phyloP scores from a whole-genome alignment of 2,888 invertebrate species.

The Gymnoscelis rufifasciata region DNA sequence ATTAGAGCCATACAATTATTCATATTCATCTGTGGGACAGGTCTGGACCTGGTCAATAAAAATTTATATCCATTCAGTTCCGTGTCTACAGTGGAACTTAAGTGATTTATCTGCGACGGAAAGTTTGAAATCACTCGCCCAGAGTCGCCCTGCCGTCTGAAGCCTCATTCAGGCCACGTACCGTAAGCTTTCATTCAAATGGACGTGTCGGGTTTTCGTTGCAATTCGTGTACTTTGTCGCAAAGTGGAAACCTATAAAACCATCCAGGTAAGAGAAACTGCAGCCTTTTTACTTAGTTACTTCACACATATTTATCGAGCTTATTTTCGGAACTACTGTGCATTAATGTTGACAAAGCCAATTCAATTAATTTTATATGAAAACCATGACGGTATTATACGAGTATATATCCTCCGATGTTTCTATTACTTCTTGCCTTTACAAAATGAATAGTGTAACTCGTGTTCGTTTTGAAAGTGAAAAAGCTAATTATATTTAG shows the following conservation, averaged over 20 bases:
- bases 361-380: too few relatives aligned
- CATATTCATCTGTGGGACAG: too few relatives aligned
- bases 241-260: conserved; percentile 39
- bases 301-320: neutral
- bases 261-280: conserved; percentile 16
- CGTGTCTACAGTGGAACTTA: neutral
- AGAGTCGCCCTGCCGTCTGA: conserved; percentile 17
- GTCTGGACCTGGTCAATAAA: too few relatives aligned
- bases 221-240: conserved; percentile 48
- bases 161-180: conserved; percentile 44
- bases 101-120: conserved; percentile 8
- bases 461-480: too few relatives aligned
- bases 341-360: too few relatives aligned
- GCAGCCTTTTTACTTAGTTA: neutral
- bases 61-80: too few relatives aligned
- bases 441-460: too few relatives aligned
- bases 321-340: neutral
- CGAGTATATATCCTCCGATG: too few relatives aligned
- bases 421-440: too few relatives aligned
- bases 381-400: too few relatives aligned
- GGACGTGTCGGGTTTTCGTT: conserved; percentile 40
- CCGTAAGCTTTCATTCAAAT: conserved; percentile 48
- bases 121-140: conserved; percentile 38
- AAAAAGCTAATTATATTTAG: too few relatives aligned
- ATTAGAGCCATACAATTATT: too few relatives aligned